Conservation (phyloP, 2,113 vertebrate species). For the Bubo scandiacus region DNA sequence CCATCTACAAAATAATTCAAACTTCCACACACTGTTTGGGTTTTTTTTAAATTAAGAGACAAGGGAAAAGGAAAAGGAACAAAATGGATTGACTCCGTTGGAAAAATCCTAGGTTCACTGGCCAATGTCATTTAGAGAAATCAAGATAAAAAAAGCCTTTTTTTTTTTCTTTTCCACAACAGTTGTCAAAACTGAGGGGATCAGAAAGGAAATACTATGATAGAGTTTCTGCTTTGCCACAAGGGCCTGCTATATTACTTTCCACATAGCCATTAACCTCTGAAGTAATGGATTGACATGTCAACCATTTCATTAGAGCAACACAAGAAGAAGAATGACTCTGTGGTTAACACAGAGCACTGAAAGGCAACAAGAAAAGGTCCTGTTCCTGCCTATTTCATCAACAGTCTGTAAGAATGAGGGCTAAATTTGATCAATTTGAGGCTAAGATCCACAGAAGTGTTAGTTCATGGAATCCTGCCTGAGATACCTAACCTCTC, state of each 20-base stretch:
- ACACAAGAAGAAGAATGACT: neutral
- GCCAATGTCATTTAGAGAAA: neutral
- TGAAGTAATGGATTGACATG: neutral
- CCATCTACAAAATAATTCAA: neutral
- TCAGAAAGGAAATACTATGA: neutral
- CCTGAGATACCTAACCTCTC: neutral
- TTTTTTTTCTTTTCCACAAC: neutral
- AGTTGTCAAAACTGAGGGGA: neutral
- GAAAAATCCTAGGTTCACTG: neutral
- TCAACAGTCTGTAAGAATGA: neutral
- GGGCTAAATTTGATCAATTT: neutral
- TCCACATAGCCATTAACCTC: neutral
- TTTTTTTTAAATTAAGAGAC: neutral
- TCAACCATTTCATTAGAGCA: neutral
- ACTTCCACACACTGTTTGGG: neutral
- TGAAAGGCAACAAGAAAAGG: neutral
- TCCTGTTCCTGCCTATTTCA: neutral
- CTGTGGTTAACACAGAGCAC: neutral
- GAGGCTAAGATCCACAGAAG: neutral
- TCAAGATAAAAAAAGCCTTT: neutral
- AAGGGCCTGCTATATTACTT: neutral
- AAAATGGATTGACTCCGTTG: neutral
- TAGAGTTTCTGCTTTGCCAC: neutral
- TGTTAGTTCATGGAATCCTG: neutral
- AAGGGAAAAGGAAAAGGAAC: neutral